Evolutionary conservation across 1,140 invertebrate genomes (phyloP).

Genomic region (Ceratosolen solmsi): DNA sequence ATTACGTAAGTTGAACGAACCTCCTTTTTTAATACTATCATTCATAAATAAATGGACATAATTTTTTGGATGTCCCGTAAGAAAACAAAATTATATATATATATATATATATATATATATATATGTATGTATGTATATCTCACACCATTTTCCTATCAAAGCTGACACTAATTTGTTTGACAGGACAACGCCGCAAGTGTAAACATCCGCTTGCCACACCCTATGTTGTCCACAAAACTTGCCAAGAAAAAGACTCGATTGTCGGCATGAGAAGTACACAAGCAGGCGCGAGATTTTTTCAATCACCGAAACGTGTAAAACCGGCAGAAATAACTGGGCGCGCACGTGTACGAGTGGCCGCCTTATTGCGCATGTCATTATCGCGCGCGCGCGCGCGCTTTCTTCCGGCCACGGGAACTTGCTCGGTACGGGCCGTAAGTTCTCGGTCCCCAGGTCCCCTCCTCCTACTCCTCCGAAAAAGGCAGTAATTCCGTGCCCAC

Average conservation of each 20-base stretch:
- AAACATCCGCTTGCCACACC: constrained; percentile 14
- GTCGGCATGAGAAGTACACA: not conserved
- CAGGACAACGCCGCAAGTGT: not conserved
- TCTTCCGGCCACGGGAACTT: not conserved
- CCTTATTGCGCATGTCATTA: not conserved
- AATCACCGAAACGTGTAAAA: not conserved
- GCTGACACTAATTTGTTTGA: not conserved
- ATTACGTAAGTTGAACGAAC: too few species aligned
- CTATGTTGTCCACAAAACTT: not conserved
- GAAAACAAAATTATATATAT: too few species aligned
- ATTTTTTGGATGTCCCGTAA: too few species aligned
- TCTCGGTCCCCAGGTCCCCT: too few species aligned
- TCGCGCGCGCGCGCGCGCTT: not conserved
- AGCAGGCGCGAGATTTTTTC: constrained; percentile 6
- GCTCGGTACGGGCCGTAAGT: not conserved
- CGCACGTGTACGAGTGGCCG: not conserved
- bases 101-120: too few species aligned
- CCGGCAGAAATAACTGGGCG: not conserved
- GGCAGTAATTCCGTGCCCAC: too few species aligned
- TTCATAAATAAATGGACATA: too few species aligned
- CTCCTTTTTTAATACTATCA: too few species aligned
- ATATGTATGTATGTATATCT: too few species aligned
- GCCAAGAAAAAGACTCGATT: not conserved
- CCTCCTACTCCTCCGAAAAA: too few species aligned
- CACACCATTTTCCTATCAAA: not conserved